Evolutionary conservation across 2,797 vertebrate genomes (phyloP).

Genomic region (Vultur gryphus): DNA sequence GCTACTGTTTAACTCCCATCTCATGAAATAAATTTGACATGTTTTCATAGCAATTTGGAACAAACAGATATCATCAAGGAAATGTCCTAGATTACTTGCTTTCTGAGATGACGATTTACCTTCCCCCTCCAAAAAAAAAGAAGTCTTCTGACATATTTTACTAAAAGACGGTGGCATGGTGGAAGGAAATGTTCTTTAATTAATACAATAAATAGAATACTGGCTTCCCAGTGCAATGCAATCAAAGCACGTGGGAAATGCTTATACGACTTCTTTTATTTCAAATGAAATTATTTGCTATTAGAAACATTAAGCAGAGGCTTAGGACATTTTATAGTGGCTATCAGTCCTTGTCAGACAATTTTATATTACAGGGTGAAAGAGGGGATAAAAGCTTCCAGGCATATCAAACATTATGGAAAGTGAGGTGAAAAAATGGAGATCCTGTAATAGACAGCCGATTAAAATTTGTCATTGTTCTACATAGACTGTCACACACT

Average conservation of each 20-base stretch:
- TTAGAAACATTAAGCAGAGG: conserved; percentile 65
- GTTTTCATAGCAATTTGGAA: conserved; percentile 35
- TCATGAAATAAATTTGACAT: neutral
- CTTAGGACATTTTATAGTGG: conserved; percentile 53
- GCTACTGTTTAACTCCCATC: conserved; percentile 12
- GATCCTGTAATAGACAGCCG: conserved; percentile 1
- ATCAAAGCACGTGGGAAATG: neutral
- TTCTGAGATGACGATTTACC: neutral
- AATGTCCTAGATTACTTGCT: conserved; percentile 29
- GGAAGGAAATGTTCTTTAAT: conserved; percentile 9
- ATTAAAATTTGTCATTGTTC: conserved; percentile 63
- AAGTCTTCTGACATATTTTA: conserved; percentile 11
- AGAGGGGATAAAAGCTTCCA: conserved; percentile 5
- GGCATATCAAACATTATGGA: conserved; percentile 44
- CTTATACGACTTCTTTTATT: conserved; percentile 50
- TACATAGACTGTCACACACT: conserved; percentile 64
- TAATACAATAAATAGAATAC: conserved; percentile 28
- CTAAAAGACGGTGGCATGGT: neutral
- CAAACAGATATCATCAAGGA: neutral
- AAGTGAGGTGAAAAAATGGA: conserved; percentile 57
- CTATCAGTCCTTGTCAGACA: conserved; percentile 64
- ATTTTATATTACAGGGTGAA: conserved; percentile 50
- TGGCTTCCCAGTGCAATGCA: neutral
- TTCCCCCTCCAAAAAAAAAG: accelerated
- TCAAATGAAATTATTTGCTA: conserved; percentile 64